Percentiles rank a stretch among this genome's conserved stretches.
Evolutionary conservation across 2,113 vertebrate genomes (phyloP).

Genomic region (Microcebus griseorufus): DNA sequence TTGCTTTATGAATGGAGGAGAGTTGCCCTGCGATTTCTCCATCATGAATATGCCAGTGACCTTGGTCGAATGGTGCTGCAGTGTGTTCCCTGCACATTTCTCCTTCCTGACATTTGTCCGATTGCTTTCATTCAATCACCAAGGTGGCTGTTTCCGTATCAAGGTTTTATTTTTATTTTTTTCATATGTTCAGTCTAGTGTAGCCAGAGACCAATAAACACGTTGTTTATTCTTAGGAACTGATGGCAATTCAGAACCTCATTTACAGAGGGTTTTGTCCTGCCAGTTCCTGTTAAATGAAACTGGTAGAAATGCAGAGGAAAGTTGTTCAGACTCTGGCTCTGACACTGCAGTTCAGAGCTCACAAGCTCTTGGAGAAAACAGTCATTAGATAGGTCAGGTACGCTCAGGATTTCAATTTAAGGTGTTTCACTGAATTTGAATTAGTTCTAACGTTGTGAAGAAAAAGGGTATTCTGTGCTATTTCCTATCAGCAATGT

Average conservation of each 20-base stretch:
- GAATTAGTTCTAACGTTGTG: neutral
- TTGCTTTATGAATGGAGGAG: accelerated
- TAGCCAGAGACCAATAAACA: constrained; percentile 8
- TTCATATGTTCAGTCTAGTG: neutral
- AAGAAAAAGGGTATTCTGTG: neutral
- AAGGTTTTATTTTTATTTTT: constrained; percentile 6
- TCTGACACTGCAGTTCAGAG: neutral
- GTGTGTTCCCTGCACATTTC: neutral
- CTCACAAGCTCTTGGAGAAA: neutral
- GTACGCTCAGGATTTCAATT: constrained; percentile 35
- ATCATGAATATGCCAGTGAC: neutral
- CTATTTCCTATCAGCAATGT: neutral
- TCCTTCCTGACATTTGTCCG: neutral
- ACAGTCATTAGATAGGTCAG: neutral
- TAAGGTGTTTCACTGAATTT: neutral
- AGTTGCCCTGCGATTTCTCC: neutral
- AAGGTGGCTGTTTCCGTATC: neutral
- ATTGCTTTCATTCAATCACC: neutral
- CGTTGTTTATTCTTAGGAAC: constrained; percentile 31
- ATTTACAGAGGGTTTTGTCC: constrained; percentile 53
- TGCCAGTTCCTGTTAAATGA: constrained; percentile 54
- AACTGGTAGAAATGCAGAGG: neutral
- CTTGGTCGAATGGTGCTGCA: neutral
- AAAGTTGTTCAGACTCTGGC: neutral
- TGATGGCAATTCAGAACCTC: constrained; percentile 33